Evolutionary conservation across 2,888 invertebrate genomes (phyloP), one percentile per base, ranked within the genome.

Genomic region (Eupithecia vulgata): DNA sequence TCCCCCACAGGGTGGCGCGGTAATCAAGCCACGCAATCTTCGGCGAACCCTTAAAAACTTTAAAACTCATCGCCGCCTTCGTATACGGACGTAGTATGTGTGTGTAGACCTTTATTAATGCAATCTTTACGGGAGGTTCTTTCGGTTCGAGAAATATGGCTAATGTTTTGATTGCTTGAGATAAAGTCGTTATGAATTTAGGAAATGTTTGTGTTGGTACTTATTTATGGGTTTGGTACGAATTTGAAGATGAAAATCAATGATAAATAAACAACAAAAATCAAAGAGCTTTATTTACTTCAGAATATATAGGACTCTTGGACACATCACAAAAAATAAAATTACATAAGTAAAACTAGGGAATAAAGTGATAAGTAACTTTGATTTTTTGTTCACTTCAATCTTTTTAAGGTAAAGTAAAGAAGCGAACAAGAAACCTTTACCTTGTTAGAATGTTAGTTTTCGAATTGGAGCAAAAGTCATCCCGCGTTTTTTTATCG

Each of bases 1-100:
- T 84, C 81, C 76, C 69, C 83, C 83, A 79, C 85, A 80, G 85
- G 84, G 89, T 84, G 88, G 88, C 89, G 85, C 90, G 91, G 94
- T 95, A 94, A 95, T 95, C 95, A 95, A 95, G 95, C 95, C 95
- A 95, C 95, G 95, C 95, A 95, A 95, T 95, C 95, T 95, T 95
- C 95, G 95, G 90, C 91, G 94, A 94, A 94, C 95, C 95, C 94
- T 95, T 95, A 94, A 95, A 95, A 95, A 94, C 95, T 95, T 95
- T 94, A 94, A 94, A 94, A 94, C 94, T 94, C 94, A 94, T 94
- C 92, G 92, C 87, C 92, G 91, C 92, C 87, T 90, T 81, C 80
- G 79, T 57, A 52, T 52, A 52, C 52, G 57, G 12, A 25, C 65
- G 37, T 35, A 15, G 42, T n/a, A 66, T 78, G 73, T 79, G 73